Conservation (phyloP, 2,113 vertebrate genomes). For the Pedionomus torquatus region DNA sequence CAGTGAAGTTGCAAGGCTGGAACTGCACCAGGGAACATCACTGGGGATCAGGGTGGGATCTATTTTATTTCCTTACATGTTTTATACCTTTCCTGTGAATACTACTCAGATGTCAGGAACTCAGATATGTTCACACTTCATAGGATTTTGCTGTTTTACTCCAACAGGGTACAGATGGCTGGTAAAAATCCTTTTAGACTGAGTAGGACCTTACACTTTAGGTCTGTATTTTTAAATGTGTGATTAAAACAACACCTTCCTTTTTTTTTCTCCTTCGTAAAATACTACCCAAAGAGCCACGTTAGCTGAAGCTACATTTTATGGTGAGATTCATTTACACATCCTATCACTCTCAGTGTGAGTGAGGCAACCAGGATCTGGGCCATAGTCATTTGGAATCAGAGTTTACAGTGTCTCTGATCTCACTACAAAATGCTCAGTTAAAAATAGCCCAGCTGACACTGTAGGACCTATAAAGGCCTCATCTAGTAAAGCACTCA, state of each 20-base stretch:
- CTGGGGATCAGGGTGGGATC: background rate
- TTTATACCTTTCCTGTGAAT: background rate
- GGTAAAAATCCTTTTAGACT: background rate
- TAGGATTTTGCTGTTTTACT: background rate
- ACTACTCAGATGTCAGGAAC: background rate
- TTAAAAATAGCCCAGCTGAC: slow-evolving; percentile 1
- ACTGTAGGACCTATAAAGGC: background rate
- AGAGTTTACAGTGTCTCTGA: background rate
- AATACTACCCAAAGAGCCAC: background rate
- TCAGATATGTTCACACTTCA: background rate
- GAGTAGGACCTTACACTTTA: background rate
- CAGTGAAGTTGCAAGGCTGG: background rate
- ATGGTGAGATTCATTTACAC: background rate
- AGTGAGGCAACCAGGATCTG: background rate
- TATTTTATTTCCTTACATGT: background rate
- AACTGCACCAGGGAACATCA: background rate
- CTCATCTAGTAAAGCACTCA: background rate
- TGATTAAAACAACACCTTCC: background rate
- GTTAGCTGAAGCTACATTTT: background rate
- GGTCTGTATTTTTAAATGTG: background rate
- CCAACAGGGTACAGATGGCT: background rate
- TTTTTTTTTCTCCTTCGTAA: background rate
- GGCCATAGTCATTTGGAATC: background rate
- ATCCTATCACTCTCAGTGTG: background rate
- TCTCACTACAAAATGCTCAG: background rate